A percentile compares a stretch with the other conserved stretches of the same genome.
These are phyloP conservation scores for Piezodorus guildinii DNA, from an alignment of 1,140 invertebrate genomes.

Conservation along the genomic window DNA sequence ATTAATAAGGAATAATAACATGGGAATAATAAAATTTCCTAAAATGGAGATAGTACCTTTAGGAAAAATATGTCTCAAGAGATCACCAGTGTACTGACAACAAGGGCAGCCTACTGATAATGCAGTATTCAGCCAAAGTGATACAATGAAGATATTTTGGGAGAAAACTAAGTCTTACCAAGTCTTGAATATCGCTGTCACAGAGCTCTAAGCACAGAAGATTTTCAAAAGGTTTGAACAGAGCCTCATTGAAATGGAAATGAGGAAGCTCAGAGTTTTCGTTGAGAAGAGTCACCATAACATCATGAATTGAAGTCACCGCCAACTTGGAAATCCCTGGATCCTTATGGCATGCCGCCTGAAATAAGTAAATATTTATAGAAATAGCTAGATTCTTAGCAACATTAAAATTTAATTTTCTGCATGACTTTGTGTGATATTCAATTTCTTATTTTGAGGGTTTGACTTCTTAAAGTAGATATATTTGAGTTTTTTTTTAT, in stretches of 20 bases:
- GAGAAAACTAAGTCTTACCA: conserved; percentile 44
- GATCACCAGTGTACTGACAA: too few species aligned
- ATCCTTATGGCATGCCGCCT: conserved; percentile 86
- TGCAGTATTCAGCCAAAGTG: too few species aligned
- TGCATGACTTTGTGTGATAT: too few species aligned
- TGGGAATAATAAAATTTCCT: too few species aligned
- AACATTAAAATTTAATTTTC: too few species aligned
- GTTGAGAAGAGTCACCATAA: conserved; percentile 75
- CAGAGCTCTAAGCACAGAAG: conserved; percentile 82
- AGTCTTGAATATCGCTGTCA: conserved; percentile 77
- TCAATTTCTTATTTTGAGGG: too few species aligned
- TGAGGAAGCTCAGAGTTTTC: conserved; percentile 79
- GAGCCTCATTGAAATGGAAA: conserved; percentile 89
- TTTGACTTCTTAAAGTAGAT: too few species aligned
- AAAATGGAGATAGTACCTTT: too few species aligned
- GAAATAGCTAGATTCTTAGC: not conserved
- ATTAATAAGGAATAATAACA: too few species aligned
- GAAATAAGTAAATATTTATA: conserved; percentile 27
- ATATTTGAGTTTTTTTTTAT: too few species aligned
- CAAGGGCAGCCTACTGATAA: too few species aligned
- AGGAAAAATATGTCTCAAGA: too few species aligned
- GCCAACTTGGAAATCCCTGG: conserved; percentile 78
- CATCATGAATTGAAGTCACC: conserved; percentile 86
- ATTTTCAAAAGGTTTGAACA: conserved; percentile 92
- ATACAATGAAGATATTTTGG: not conserved